phyloP scores from a whole-genome alignment of 2,113 vertebrate genomes.

The Phalacrocorax brasilianus region DNA sequence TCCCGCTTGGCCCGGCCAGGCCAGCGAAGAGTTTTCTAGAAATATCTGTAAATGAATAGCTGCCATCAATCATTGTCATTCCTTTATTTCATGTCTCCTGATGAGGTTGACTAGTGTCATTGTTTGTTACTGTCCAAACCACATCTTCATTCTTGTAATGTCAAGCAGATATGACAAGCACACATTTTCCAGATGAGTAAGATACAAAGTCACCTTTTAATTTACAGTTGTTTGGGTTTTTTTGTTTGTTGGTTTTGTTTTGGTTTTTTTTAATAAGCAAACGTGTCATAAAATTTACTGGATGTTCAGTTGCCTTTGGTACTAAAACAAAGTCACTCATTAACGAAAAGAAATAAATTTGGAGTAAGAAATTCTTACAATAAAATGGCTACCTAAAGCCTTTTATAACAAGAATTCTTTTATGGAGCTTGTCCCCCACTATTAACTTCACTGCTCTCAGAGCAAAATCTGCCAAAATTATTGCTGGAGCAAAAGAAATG shows the following conservation, averaged over 20 bases:
- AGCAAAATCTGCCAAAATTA: conserved; percentile 48
- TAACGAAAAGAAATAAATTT: conserved; percentile 14
- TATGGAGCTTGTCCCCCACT: conserved; percentile 31
- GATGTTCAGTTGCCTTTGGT: conserved; percentile 64
- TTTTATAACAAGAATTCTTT: conserved; percentile 61
- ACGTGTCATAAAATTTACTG: conserved; percentile 59
- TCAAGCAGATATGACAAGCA: conserved; percentile 95
- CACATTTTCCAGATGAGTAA: conserved; percentile 84
- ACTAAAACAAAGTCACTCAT: conserved; percentile 43
- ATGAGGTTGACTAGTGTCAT: conserved; percentile 94
- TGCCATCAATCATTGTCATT: conserved; percentile 98
- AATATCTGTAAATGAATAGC: conserved; percentile 91
- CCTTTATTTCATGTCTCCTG: conserved; percentile 85
- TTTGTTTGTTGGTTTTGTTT: conserved; percentile 33
- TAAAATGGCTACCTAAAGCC: conserved; percentile 57
- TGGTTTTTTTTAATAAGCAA: conserved; percentile 36
- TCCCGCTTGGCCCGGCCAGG: conserved; percentile 57
- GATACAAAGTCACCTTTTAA: conserved; percentile 95
- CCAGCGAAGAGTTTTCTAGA: conserved; percentile 74
- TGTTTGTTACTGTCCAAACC: conserved; percentile 93
- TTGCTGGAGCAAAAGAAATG: conserved; percentile 36
- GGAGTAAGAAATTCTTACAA: conserved; percentile 48
- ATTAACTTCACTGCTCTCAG: conserved; percentile 3
- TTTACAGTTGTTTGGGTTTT: conserved; percentile 76
- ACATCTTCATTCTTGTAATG: conserved; percentile 84